Base-by-base conservation (phyloP, 2,113 vertebrate genomes). In the Xerus inauris region DNA sequence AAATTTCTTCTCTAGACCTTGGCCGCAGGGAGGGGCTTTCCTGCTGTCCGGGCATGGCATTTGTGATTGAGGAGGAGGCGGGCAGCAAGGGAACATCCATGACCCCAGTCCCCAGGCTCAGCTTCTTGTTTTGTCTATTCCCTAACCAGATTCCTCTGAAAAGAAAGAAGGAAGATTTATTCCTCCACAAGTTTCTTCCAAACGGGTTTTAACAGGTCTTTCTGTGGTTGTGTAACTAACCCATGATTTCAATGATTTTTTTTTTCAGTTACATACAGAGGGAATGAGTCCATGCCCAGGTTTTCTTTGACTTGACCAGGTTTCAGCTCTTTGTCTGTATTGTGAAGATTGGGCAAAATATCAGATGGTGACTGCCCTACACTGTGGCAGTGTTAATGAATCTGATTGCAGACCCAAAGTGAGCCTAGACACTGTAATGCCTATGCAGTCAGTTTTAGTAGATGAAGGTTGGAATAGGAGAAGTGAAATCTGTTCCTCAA, bases 1-100 rank as follows among this genome's bases (percentile, higher is more conserved):
- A 84, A 98, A 95, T 98, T 98, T 98, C 5, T 77, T 76, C 84
- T 47, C 81, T 97, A 94, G 73, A 79, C 86, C 83, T 59, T 72
- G 82, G 77, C 86, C 45, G 40, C 28, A 80, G 80, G 54, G 62
- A 65, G 65, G 77, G 69, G 95, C 96, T 91, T 92, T 42, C 80
- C 71, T 96, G 87, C 51, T 84, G 76, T 49, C 77, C 82, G 80
- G 49, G 47, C 26, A 57, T 16, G 42, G 16, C 30, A 19, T 30
- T 57, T 47, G 45, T 87, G 64, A n/a, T 75, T 79, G 76, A 40
- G 76, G 59, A 9, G 67, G 20, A 51, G 38, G 38, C 22, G 22
- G 30, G 5, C 4, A 26, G 80, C 45, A 38, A 24, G 72, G n/a
- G 51, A 32, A 38, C 6, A 69, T 54, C 47, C 24, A 38, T 16